Evolutionary conservation across 37 sponge, comb jelly and placozoan genomes (phyloP).

Genomic region (Amphimedon queenslandica): DNA sequence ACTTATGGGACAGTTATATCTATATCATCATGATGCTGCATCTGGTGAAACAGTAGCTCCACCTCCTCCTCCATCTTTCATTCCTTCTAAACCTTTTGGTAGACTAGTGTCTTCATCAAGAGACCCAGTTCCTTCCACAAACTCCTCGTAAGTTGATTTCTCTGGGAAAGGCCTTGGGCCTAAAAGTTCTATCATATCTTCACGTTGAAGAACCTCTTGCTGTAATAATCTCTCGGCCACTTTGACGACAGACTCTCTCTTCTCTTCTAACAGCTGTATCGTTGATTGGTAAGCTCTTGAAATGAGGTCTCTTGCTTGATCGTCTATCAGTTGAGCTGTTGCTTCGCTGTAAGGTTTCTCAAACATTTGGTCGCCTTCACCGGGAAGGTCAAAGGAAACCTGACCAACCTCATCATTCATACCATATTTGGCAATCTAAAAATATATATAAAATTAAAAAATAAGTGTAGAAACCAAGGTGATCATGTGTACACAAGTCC

Average conservation of each 20-base stretch:
- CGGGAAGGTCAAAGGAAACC: constrained; percentile 93
- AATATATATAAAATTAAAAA: neutral
- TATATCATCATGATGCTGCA: too few relatives aligned
- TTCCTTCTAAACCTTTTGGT: constrained; percentile 55
- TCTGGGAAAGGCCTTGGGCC: constrained; percentile 91
- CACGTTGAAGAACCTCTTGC: constrained; percentile 87
- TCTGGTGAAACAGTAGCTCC: too few relatives aligned
- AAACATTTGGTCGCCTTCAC: constrained; percentile 77
- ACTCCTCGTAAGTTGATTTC: constrained; percentile 96
- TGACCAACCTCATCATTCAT: constrained; percentile 91
- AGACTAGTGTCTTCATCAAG: constrained; percentile 66
- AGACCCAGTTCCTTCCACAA: constrained; percentile 88
- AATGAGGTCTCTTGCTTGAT: constrained; percentile 68
- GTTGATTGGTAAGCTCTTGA: constrained; percentile 63
- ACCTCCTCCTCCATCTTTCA: constrained; percentile 1
- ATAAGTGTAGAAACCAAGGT: neutral
- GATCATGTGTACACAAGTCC: too few relatives aligned
- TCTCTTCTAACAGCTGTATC: constrained; percentile 54
- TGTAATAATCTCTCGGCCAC: constrained; percentile 85
- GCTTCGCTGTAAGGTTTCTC: constrained; percentile 98
- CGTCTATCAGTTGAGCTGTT: constrained; percentile 90
- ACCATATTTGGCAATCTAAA: constrained; percentile 85
- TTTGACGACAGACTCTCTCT: constrained; percentile 68
- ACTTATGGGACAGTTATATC: too few relatives aligned
- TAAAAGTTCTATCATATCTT: constrained; percentile 92